Percentiles rank a stretch among this genome's conserved stretches.
phyloP scores from a whole-genome alignment of 2,113 vertebrate species.

The Thermophis baileyi region DNA sequence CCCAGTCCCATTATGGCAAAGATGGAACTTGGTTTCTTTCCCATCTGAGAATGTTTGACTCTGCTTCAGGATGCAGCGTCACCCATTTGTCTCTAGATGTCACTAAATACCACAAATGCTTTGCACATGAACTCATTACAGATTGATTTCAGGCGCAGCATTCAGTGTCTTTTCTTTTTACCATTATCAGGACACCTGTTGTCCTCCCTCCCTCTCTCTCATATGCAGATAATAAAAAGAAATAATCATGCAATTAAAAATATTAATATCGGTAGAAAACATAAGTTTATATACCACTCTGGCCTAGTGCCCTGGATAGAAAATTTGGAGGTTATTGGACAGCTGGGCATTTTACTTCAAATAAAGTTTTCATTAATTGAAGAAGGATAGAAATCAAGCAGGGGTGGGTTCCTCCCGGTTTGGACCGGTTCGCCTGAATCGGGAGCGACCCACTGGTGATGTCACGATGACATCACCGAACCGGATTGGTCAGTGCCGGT shows the following conservation, averaged over 20 bases:
- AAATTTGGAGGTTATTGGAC: neutral
- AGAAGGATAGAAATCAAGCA: neutral
- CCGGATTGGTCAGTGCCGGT: too few relatives aligned
- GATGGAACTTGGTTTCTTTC: neutral
- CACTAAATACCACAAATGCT: constrained; percentile 54
- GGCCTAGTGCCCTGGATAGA: neutral
- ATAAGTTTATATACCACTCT: neutral
- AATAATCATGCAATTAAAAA: neutral
- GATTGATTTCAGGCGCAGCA: rapidly evolving
- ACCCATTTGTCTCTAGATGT: constrained; percentile 61
- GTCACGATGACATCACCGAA: too few relatives aligned
- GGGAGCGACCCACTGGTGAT: too few relatives aligned
- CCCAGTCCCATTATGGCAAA: neutral
- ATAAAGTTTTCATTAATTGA: neutral
- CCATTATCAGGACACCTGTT: neutral
- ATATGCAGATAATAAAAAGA: neutral
- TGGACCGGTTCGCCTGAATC: too few relatives aligned
- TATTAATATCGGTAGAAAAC: neutral
- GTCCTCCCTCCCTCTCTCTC: neutral
- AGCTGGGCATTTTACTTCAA: neutral
- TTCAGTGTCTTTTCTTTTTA: neutral
- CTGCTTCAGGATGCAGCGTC: constrained; percentile 37
- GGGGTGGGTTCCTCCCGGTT: too few relatives aligned
- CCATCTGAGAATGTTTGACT: rapidly evolving
- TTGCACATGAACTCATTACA: neutral